Percentiles rank a stretch among this genome's conserved stretches.
Evolutionary conservation across 2,797 vertebrate genomes (phyloP).

Genomic region (Rhabdomys pumilio): DNA sequence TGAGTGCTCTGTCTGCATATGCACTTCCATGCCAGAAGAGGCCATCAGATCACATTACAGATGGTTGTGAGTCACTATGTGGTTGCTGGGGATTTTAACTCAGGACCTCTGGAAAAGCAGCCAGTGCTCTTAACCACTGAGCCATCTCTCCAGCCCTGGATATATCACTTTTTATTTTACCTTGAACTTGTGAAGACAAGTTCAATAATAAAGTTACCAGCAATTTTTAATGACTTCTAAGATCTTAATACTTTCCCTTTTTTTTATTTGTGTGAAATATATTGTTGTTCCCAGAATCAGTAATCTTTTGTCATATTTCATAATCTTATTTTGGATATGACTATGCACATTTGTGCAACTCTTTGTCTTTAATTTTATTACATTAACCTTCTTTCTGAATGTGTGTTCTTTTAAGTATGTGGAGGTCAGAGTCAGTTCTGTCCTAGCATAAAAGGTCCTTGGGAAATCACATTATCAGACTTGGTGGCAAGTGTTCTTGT

Average conservation of each 20-base stretch:
- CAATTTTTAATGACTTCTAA: constrained; percentile 64
- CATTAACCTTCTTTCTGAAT: neutral
- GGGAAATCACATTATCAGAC: neutral
- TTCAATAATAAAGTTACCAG: constrained; percentile 29
- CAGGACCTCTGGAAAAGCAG: neutral
- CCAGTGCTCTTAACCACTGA: neutral
- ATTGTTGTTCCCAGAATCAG: constrained; percentile 38
- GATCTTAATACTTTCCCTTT: neutral
- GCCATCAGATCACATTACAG: neutral
- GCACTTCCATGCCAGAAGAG: neutral
- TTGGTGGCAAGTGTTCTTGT: neutral
- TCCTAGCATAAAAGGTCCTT: neutral
- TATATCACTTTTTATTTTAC: neutral
- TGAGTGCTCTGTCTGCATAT: too few species aligned
- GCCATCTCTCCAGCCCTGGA: neutral
- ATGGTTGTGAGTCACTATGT: neutral
- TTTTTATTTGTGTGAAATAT: constrained; percentile 41
- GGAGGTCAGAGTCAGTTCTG: neutral
- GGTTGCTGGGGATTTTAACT: neutral
- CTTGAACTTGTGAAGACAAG: neutral
- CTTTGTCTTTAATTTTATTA: neutral
- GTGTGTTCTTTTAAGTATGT: neutral
- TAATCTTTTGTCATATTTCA: constrained; percentile 18
- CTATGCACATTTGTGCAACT: neutral
- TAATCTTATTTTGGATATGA: constrained; percentile 59